Evolutionary conservation across 2,797 vertebrate species (phyloP).

Genomic region (Eulemur rubriventer): DNA sequence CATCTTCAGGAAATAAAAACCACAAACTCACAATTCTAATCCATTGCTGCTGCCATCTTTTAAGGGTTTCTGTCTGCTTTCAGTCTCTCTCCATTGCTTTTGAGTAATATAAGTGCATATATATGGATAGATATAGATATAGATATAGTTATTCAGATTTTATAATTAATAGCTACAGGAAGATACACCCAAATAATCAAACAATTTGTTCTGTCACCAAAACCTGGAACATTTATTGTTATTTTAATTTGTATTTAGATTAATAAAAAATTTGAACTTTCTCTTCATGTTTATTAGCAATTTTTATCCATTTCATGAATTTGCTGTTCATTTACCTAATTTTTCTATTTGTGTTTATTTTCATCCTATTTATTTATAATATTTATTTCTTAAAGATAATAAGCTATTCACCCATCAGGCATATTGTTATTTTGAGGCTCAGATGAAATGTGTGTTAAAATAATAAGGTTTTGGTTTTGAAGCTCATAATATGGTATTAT

Average conservation of each 20-base stretch:
- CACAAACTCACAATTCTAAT: background rate
- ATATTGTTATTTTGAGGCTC: background rate
- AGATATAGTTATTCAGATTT: background rate
- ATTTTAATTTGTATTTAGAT: slow-evolving; percentile 38
- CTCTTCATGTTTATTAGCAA: background rate
- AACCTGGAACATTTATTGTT: background rate
- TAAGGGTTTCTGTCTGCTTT: slow-evolving; percentile 26
- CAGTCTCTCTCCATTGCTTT: background rate
- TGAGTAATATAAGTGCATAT: background rate
- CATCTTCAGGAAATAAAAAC: background rate
- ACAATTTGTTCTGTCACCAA: background rate
- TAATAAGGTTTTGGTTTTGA: background rate
- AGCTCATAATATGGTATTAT: background rate
- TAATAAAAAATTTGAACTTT: background rate
- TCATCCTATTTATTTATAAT: background rate
- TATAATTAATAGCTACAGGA: background rate
- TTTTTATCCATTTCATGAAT: slow-evolving; percentile 2
- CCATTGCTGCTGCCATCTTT: background rate
- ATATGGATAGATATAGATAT: background rate
- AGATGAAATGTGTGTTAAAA: slow-evolving; percentile 29
- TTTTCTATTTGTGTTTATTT: background rate
- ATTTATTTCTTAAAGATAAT: background rate
- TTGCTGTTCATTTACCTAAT: slow-evolving; percentile 38
- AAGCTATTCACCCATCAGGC: background rate
- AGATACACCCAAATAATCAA: background rate